Base-by-base conservation (phyloP, 2,888 invertebrate genomes). In the Clepsis dumicolana region DNA sequence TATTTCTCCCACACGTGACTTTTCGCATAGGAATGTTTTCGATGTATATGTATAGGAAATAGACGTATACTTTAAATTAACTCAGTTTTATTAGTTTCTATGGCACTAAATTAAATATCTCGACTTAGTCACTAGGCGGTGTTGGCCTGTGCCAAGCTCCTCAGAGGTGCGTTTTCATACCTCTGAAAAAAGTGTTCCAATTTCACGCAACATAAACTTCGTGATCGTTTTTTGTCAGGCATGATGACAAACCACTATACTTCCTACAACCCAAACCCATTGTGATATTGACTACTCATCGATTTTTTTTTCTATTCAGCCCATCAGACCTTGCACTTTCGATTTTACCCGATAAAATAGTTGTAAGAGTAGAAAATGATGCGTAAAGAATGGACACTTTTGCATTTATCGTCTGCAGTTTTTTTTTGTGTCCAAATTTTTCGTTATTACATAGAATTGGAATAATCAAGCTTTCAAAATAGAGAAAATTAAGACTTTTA, bases 191-290 rank as follows among this genome's bases (percentile, higher is more conserved):
- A 77, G 79, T 77, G 81, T 80, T 81, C 80, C 85, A 92, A 93
- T 93, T 93, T 93, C 92, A 93, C 93, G 93, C 90, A 88, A 86
- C 87, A 83, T 83, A 88, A 89, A 89, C 88, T 88, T 80, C 84
- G 88, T 86, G 89, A 87, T 82, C 82, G 75, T 69, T 90, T 92
- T 92, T 91, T 91, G 84, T 77, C 76, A 84, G 79, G 87, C 89
- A 88, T 89, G 88, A 90, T 89, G 88, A 86, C 89, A 86, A 86
- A 87, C 74, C 69, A 70, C 84, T 81, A 87, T 88, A 68, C 68
- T 91, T 90, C 90, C 90, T 91, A 82, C 84, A 91, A 74, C 78
- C 74, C 77, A 71, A 72, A 70, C 74, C 79, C 76, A 82, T 88
- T 87, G 86, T 87, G 78, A 74, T 72, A 69, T 70, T 71, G 77